A percentile compares a stretch with the other conserved stretches of the same genome.
Evolutionary conservation across 2,888 invertebrate species (phyloP).

Genomic region (Euplexia lucipara): DNA sequence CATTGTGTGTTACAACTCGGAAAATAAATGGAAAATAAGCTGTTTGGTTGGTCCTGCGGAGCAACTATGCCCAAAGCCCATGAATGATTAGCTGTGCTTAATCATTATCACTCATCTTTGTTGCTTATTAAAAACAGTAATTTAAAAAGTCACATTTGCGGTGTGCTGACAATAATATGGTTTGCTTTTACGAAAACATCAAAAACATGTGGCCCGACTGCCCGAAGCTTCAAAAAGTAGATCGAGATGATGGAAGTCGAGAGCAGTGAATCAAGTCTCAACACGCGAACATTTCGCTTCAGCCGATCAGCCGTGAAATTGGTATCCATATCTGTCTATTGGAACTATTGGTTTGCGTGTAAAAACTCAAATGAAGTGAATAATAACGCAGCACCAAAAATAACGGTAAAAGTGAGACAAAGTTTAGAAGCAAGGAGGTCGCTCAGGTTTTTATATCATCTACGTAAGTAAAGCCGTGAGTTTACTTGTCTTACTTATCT

Average conservation of each 20-base stretch:
- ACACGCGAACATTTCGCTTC: slow-evolving; percentile 10
- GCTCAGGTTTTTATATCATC: slow-evolving; percentile 11
- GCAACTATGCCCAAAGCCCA: not conserved
- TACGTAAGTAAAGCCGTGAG: not conserved
- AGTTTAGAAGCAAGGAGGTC: slow-evolving; percentile 20
- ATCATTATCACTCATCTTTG: not conserved
- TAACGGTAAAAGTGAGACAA: slow-evolving; percentile 37
- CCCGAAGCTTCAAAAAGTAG: not conserved
- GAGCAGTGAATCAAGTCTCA: slow-evolving; percentile 2
- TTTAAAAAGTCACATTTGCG: too few relatives aligned
- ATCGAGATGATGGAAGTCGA: not conserved
- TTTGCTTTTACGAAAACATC: too few relatives aligned
- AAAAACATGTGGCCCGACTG: too few relatives aligned
- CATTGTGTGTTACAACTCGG: too few relatives aligned
- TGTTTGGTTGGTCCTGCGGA: not conserved
- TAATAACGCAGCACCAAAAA: slow-evolving; percentile 5
- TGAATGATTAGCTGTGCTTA: too few relatives aligned
- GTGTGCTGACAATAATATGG: too few relatives aligned
- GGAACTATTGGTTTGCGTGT: slow-evolving; percentile 18
- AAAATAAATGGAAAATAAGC: not conserved
- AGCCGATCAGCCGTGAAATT: slow-evolving; percentile 43
- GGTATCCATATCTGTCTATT: slow-evolving; percentile 16
- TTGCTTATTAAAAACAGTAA: not conserved
- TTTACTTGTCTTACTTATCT: not conserved
- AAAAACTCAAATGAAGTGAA: slow-evolving; percentile 31